These are phyloP conservation scores for Anthrax anthrax DNA, from an alignment of 2,888 invertebrate species.

Conservation along the genomic window DNA sequence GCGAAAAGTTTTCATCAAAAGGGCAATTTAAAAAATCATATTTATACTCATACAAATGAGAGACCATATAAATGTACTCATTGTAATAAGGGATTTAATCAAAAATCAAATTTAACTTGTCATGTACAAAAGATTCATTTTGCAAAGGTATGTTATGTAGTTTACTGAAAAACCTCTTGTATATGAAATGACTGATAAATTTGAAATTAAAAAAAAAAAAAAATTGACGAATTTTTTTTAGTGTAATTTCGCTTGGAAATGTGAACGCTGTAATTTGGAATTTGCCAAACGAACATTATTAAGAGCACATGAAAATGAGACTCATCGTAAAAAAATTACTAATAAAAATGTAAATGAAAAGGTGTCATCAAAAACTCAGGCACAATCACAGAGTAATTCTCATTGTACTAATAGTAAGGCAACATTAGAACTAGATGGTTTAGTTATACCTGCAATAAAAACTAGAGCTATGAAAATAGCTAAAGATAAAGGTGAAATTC, in stretches of 20 bases:
- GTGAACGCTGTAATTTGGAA: conserved; percentile 7
- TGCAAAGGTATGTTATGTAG: conserved; percentile 2
- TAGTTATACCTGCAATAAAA: conserved; percentile 11
- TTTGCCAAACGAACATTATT: conserved; percentile 10
- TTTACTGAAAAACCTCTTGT: no score
- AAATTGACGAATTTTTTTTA: neutral
- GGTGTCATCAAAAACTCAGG: neutral
- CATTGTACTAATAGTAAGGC: neutral
- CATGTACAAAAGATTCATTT: conserved; percentile 38
- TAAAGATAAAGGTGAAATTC: conserved; percentile 47
- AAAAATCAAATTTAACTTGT: conserved; percentile 66
- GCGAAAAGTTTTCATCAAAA: conserved; percentile 70
- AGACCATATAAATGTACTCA: conserved; percentile 62
- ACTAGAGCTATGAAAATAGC: conserved; percentile 43
- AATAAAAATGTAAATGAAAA: neutral
- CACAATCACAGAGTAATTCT: neutral
- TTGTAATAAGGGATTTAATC: conserved; percentile 63
- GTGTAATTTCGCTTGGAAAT: conserved; percentile 5
- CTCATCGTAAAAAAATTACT: conserved; percentile 5
- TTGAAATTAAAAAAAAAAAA: neutral
- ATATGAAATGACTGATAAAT: neutral
- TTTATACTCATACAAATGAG: conserved; percentile 65
- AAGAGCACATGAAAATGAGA: conserved; percentile 10
- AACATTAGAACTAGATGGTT: conserved; percentile 10
- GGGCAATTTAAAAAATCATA: conserved; percentile 64